Evolutionary conservation across 2,797 vertebrate genomes (phyloP).

Genomic region (Neopelma chrysocephalum): DNA sequence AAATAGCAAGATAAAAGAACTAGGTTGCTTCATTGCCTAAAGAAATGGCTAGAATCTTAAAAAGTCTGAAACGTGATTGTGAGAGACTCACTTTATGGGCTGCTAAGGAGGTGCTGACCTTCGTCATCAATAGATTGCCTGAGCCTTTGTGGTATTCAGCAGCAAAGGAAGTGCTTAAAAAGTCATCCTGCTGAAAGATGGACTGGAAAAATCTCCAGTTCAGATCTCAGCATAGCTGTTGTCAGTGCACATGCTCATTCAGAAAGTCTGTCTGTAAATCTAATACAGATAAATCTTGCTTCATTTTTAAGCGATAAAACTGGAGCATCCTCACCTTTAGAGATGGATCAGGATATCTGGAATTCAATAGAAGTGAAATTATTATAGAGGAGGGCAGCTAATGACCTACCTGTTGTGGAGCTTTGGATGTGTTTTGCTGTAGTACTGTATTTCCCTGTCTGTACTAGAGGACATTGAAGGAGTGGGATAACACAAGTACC

Average conservation of each 20-base stretch:
- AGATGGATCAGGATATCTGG: conserved; percentile 28
- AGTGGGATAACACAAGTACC: not conserved
- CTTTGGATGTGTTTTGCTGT: not conserved
- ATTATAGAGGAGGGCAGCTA: conserved; percentile 32
- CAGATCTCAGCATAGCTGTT: conserved; percentile 28
- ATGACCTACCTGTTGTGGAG: conserved; percentile 20
- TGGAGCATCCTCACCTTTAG: conserved; percentile 31
- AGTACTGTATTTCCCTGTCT: not conserved
- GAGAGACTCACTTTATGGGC: conserved; percentile 52
- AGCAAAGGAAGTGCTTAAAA: conserved; percentile 69
- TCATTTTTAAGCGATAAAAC: conserved; percentile 48
- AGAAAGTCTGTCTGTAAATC: conserved; percentile 34
- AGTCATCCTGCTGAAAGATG: conserved; percentile 61
- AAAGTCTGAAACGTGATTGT: conserved; percentile 59
- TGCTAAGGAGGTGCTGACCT: conserved; percentile 70
- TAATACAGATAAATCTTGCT: conserved; percentile 48
- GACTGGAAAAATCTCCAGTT: conserved; percentile 63
- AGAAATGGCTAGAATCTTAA: conserved; percentile 57
- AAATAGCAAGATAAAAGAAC: conserved; percentile 63
- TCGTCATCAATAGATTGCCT: conserved; percentile 67
- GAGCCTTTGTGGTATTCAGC: conserved; percentile 59
- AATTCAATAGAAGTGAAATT: conserved; percentile 42
- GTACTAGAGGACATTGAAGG: not conserved
- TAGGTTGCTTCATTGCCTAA: conserved; percentile 39
- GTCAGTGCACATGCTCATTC: conserved; percentile 15